Evolutionary conservation across 2,888 invertebrate species (phyloP).

Genomic region (Loripinus fragilis): DNA sequence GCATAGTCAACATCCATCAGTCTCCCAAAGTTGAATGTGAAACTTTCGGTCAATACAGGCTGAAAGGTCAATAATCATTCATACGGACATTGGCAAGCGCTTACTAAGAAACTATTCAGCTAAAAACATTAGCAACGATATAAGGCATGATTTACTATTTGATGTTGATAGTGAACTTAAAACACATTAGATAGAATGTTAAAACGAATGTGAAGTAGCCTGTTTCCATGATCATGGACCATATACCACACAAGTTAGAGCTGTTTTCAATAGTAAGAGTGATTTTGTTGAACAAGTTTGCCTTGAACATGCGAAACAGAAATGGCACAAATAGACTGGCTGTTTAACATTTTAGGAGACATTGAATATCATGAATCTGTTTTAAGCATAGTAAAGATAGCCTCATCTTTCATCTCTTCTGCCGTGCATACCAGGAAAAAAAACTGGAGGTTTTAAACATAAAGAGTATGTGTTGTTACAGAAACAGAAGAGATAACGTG

Average conservation of each 20-base stretch:
- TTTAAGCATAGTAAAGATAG: slow-evolving; percentile 35
- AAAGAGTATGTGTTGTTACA: slow-evolving; percentile 30
- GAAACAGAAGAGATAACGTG: slow-evolving; percentile 24
- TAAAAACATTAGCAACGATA: slow-evolving; percentile 19
- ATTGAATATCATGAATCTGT: background rate
- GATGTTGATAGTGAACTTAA: slow-evolving; percentile 34
- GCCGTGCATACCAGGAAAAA: slow-evolving; percentile 29
- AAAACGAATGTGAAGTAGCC: background rate
- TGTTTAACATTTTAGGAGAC: background rate
- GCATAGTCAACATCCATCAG: slow-evolving; percentile 1
- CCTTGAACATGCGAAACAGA: slow-evolving; percentile 23
- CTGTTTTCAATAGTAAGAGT: background rate
- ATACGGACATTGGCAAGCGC: slow-evolving; percentile 28
- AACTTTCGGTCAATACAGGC: slow-evolving; percentile 3
- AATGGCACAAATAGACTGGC: slow-evolving; percentile 40
- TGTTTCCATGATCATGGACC: background rate
- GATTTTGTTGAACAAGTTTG: slow-evolving; percentile 7
- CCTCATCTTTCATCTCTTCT: slow-evolving; percentile 35
- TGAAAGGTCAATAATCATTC: slow-evolving; percentile 22
- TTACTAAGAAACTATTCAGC: slow-evolving; percentile 44
- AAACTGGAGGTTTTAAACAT: slow-evolving; percentile 23
- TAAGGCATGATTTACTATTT: slow-evolving; percentile 2
- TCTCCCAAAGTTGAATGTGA: slow-evolving; percentile 25
- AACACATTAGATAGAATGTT: background rate
- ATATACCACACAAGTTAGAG: slow-evolving; percentile 22